A percentile compares a stretch with the other conserved stretches of the same genome.
phyloP scores from a whole-genome alignment of 2,113 vertebrate species.

The Cololabis saira region DNA sequence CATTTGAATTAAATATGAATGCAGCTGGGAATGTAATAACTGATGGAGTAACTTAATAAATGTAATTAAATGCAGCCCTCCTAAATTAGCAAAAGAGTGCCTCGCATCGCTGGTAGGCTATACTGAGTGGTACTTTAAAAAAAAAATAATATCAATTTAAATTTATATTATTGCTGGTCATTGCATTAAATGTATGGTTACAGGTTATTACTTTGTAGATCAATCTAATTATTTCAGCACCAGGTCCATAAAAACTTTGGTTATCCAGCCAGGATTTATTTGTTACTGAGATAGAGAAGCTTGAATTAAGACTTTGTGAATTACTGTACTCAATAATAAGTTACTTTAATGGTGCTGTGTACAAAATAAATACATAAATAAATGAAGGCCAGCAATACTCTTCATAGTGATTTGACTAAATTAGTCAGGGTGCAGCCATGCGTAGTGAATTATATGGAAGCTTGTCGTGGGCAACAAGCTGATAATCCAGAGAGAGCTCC shows the following conservation, averaged over 20 bases:
- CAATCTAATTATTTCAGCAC: not conserved
- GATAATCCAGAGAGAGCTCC: slow-evolving; percentile 21
- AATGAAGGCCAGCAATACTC: not conserved
- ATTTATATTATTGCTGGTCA: not conserved
- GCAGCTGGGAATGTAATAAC: slow-evolving; percentile 20
- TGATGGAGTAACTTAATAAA: slow-evolving; percentile 7
- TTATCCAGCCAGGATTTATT: not conserved
- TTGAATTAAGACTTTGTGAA: not conserved
- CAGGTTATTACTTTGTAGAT: not conserved
- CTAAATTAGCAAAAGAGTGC: slow-evolving; percentile 11
- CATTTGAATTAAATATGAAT: slow-evolving; percentile 19
- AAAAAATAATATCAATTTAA: slow-evolving; percentile 2
- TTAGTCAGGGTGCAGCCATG: slow-evolving; percentile 18
- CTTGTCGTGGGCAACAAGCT: slow-evolving; percentile 35
- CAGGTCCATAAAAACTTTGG: not conserved
- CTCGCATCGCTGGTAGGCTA: not conserved
- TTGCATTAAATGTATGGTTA: not conserved
- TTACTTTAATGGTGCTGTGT: not conserved
- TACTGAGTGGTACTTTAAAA: not conserved
- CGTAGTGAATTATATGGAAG: slow-evolving; percentile 1
- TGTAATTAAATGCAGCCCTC: slow-evolving; percentile 11
- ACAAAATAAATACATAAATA: not conserved
- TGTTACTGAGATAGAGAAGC: no score
- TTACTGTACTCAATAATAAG: not conserved
- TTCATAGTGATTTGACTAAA: slow-evolving; percentile 12